Percentiles rank a stretch among this genome's conserved stretches.
These are phyloP conservation scores for Dasypus novemcinctus DNA, from an alignment of 2,113 vertebrate species.

Conservation along the genomic window DNA sequence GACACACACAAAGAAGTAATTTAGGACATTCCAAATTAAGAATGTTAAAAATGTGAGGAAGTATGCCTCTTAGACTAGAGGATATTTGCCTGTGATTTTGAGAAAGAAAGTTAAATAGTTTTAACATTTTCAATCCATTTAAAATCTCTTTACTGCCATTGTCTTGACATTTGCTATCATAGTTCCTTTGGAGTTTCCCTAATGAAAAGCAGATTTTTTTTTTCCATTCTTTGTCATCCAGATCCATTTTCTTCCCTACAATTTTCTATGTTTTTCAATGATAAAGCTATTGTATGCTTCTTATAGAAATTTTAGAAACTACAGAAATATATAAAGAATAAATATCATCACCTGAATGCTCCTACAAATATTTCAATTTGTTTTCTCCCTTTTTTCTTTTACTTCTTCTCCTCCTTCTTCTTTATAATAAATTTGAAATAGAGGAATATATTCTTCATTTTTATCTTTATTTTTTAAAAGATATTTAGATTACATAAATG, in stretches of 20 bases:
- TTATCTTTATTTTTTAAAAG: too few relatives aligned
- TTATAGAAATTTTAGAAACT: conserved; percentile 29
- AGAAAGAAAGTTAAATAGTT: conserved; percentile 1
- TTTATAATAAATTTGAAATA: background rate
- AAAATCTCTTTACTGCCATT: background rate
- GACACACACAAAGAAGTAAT: background rate
- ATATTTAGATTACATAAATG: too few relatives aligned
- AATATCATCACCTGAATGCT: background rate
- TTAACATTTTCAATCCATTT: background rate
- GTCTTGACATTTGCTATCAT: background rate
- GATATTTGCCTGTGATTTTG: background rate
- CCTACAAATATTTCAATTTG: background rate
- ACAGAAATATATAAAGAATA: conserved; percentile 7
- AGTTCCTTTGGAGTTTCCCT: background rate
- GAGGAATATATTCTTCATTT: background rate
- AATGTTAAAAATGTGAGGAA: background rate
- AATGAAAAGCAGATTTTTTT: background rate
- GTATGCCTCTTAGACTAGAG: background rate
- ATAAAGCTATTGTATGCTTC: background rate
- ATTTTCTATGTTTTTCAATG: conserved; percentile 14
- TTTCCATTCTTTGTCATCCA: conserved; percentile 1
- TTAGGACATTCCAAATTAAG: conserved; percentile 13
- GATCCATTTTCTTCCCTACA: background rate
- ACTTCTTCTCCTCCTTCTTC: background rate
- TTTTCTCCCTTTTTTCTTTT: background rate